These are phyloP conservation scores for Molossus alvarezi DNA, from an alignment of 2,797 vertebrate species.

Conservation along the genomic window DNA sequence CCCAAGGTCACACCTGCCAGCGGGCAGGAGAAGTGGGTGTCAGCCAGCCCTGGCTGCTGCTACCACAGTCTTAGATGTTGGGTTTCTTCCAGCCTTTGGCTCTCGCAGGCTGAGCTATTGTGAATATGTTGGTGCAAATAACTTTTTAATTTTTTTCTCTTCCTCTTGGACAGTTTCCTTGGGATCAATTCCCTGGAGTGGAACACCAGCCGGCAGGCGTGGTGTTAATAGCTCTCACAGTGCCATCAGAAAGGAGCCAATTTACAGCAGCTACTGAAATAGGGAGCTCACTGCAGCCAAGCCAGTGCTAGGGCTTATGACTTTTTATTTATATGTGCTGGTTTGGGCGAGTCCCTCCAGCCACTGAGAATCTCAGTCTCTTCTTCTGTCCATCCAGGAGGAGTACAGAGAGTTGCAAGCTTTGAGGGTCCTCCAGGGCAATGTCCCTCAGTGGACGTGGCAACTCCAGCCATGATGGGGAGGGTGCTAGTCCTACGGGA, in stretches of 20 bases:
- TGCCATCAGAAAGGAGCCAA: not conserved
- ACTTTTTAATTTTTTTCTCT: constrained; percentile 65
- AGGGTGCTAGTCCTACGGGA: not conserved
- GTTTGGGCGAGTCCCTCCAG: no score
- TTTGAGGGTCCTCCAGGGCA: not conserved
- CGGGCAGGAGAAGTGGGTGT: not conserved
- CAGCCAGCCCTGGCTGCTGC: not conserved
- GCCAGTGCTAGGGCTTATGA: rapidly evolving
- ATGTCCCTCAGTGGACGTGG: not conserved
- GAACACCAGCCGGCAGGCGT: not conserved
- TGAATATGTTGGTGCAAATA: constrained; percentile 64
- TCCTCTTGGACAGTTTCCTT: constrained; percentile 79
- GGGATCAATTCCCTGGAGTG: constrained; percentile 64
- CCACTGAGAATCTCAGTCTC: not conserved
- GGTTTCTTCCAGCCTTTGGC: constrained; percentile 56
- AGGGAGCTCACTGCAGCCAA: not conserved
- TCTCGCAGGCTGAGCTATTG: not conserved
- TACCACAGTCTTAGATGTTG: rapidly evolving
- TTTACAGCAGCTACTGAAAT: rapidly evolving
- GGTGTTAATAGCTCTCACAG: not conserved
- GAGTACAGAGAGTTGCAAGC: not conserved
- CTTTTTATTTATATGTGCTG: not conserved
- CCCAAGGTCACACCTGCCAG: not conserved
- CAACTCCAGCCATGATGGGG: not conserved
- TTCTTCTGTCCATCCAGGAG: not conserved